Conservation (phyloP, 2,797 vertebrate genomes). For the Ataeniobius toweri region DNA sequence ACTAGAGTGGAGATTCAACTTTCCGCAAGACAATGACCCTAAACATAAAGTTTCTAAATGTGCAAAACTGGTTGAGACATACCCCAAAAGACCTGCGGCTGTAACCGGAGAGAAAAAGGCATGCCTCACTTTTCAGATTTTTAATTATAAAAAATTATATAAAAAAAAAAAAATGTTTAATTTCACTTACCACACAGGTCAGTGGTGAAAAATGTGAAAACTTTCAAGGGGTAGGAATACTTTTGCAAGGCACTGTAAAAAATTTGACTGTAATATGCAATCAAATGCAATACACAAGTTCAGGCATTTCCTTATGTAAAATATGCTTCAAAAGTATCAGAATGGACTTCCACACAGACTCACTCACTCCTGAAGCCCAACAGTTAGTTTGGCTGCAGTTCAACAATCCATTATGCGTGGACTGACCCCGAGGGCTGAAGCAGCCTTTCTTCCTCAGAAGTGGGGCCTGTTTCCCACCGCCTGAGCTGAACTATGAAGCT, state of each 20-base stretch:
- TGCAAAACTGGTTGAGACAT: not conserved
- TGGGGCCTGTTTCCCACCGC: slow-evolving; percentile 10
- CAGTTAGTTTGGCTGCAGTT: slow-evolving; percentile 51
- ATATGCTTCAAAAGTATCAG: slow-evolving; percentile 5
- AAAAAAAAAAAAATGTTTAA: not conserved
- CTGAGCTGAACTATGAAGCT: slow-evolving; percentile 27
- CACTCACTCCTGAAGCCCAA: slow-evolving; percentile 12
- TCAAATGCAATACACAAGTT: slow-evolving; percentile 1
- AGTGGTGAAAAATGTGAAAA: not conserved
- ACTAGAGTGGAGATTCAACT: no score
- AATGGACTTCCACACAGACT: not conserved
- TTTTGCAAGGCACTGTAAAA: not conserved
- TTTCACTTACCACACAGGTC: not conserved
- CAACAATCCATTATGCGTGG: slow-evolving; percentile 50
- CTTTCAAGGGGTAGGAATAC: not conserved
- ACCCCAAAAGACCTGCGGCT: not conserved
- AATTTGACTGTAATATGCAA: not conserved
- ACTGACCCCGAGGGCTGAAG: slow-evolving; percentile 46
- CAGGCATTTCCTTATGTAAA: slow-evolving; percentile 28
- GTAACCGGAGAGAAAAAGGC: not conserved
- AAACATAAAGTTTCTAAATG: not conserved
- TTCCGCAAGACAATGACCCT: no score
- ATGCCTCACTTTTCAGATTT: not conserved
- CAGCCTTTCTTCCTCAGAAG: slow-evolving; percentile 51
- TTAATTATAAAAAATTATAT: not conserved